Conservation (phyloP, 1,140 invertebrate species). For the Latrodectus geometricus region DNA sequence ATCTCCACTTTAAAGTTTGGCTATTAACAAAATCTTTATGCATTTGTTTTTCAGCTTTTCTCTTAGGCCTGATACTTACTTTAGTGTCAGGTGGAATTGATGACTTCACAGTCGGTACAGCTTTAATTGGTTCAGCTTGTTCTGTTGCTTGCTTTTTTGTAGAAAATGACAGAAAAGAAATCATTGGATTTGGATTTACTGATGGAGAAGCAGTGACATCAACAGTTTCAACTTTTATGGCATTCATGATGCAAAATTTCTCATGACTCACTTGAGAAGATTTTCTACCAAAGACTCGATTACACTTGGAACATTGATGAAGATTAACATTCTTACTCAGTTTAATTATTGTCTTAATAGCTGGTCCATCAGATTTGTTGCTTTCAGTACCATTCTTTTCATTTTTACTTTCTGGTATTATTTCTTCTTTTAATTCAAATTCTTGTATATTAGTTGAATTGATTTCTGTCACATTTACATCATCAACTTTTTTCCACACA, state of each 20-base stretch:
- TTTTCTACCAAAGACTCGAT: slow-evolving; percentile 62
- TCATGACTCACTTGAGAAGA: slow-evolving; percentile 61
- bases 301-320: slow-evolving; percentile 62
- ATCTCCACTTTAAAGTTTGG: slow-evolving; percentile 55
- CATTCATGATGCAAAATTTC: slow-evolving; percentile 62
- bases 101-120: background rate
- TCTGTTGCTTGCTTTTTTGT: slow-evolving; percentile 3
- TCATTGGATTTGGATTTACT: slow-evolving; percentile 9
- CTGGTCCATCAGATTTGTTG: background rate
- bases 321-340: slow-evolving; percentile 13
- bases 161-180: slow-evolving; percentile 37
- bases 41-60: slow-evolving; percentile 64
- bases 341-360: slow-evolving; percentile 31
- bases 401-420: background rate
- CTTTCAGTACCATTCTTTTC: background rate
- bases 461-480: background rate
- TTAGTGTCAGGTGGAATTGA: background rate
- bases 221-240: slow-evolving; percentile 33
- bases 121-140: background rate
- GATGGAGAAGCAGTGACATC: slow-evolving; percentile 8
- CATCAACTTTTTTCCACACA: slow-evolving; percentile 60
- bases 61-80: slow-evolving; percentile 55
- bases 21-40: slow-evolving; percentile 63
- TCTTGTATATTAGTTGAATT: background rate
- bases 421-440: background rate